Base-by-base conservation (phyloP, 1,140 invertebrate genomes). In the Wiebesia pumilae region DNA sequence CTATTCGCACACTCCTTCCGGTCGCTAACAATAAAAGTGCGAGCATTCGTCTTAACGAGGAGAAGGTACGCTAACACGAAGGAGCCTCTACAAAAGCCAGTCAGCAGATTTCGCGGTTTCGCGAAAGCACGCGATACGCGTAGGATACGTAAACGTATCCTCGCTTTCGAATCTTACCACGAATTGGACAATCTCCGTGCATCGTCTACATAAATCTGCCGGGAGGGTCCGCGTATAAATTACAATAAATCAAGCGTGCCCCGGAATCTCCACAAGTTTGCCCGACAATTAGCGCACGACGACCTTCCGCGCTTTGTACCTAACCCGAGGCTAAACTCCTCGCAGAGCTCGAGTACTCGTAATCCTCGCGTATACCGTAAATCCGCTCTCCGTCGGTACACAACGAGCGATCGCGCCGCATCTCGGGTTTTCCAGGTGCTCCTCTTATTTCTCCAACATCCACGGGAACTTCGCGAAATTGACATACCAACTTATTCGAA, bases 201-300 rank as follows among this genome's bases (percentile, higher is more conserved):
- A 30, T 47, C 75, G 33, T 51, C 35, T n/a, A 33, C 58, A 69
- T 71, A 80, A 85, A 85, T 85, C 62, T 85, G 43, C 54, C 51
- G 12, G 62, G 27, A 24, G 62, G 62, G 54, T n/a, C n/a, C 58
- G 54, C 83, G 77, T 85, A 85, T 85, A 85, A 85, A 85, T 85
- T 85, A 85, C 83, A 85, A 85, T 85, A 85, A 85, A 85, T 85
- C 83, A 85, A 69, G 54, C 83, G 69, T 51, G 21, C 40, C 83
- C 43, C 19, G 83, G 62, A 85, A 85, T 85, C 83, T 85, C 65
- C 54, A 85, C 83, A 69, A 79, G 80, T 79, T 80, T 80, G 83
- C 65, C 62, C 83, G 77, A 80, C 83, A 85, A 85, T 85, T 85
- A 85, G 67, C 77, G 62, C 83, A 3, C 19, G 3, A 7, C 14